These are phyloP conservation scores for Cassiopea xamachana DNA, from an alignment of 30 jellyfish, hydroid and myxozoan species.

Conservation along the genomic window DNA sequence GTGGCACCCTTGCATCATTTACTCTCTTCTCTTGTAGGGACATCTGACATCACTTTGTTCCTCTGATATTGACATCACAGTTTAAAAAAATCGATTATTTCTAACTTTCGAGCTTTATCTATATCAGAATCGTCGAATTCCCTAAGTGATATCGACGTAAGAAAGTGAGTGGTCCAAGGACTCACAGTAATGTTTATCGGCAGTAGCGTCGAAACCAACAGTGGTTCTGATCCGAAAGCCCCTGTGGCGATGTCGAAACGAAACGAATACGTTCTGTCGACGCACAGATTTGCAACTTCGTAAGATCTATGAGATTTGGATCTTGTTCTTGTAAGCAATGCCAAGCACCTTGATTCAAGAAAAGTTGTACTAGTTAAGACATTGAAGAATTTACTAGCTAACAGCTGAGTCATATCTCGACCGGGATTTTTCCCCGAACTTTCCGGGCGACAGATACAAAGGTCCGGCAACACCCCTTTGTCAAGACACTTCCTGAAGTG, in stretches of 20 bases:
- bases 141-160: conserved; percentile 74
- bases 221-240: conserved; percentile 20
- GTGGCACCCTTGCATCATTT: too few relatives aligned
- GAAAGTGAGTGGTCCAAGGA: conserved; percentile 91
- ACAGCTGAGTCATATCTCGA: conserved; percentile 79
- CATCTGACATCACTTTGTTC: too few relatives aligned
- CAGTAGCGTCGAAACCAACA: conserved; percentile 45
- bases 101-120: conserved; percentile 32
- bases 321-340: conserved; percentile 75
- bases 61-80: background rate
- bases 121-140: conserved; percentile 50
- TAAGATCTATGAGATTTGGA: conserved; percentile 66
- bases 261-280: conserved; percentile 78
- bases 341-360: conserved; percentile 91
- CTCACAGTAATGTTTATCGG: conserved; percentile 68
- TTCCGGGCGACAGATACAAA: conserved; percentile 94
- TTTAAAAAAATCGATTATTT: conserved; percentile 23
- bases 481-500: conserved; percentile 93
- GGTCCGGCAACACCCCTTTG: conserved; percentile 71
- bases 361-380: conserved; percentile 53
- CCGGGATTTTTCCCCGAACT: conserved; percentile 88
- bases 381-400: conserved; percentile 68
- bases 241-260: conserved; percentile 53
- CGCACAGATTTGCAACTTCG: conserved; percentile 88
- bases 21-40: too few relatives aligned